phyloP scores from a whole-genome alignment of 2,888 invertebrate genomes.

The Nyleta sp. region DNA sequence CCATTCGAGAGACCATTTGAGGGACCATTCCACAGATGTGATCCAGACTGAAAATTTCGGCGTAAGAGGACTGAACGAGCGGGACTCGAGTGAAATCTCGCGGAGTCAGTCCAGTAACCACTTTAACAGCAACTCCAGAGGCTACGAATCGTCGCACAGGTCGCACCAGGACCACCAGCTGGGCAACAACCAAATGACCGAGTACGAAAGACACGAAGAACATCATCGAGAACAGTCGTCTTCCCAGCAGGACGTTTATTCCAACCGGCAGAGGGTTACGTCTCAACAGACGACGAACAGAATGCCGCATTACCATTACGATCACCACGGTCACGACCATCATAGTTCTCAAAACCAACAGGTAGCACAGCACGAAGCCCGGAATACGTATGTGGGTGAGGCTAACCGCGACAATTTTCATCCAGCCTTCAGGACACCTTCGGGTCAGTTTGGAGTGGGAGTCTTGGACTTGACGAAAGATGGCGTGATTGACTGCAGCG shows the following conservation, averaged over 20 bases:
- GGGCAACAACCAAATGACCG: slow-evolving; percentile 8
- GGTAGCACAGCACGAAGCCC: neutral
- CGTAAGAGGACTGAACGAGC: slow-evolving; percentile 24
- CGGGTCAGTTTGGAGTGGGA: slow-evolving; percentile 21
- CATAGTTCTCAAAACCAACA: slow-evolving; percentile 7
- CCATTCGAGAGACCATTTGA: slow-evolving; percentile 65
- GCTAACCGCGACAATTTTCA: slow-evolving; percentile 15
- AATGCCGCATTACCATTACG: slow-evolving; percentile 37
- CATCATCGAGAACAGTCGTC: slow-evolving; percentile 34
- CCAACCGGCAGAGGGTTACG: slow-evolving; percentile 2
- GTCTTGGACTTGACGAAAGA: slow-evolving; percentile 10
- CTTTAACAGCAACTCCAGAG: neutral
- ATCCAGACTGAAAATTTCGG: slow-evolving; percentile 35
- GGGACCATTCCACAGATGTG: neutral
- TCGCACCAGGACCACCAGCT: neutral
- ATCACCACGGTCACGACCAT: neutral
- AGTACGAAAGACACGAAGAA: slow-evolving; percentile 40
- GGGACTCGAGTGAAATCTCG: neutral
- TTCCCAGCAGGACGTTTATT: slow-evolving; percentile 1
- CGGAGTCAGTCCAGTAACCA: slow-evolving; percentile 17
- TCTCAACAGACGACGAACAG: slow-evolving; percentile 15
- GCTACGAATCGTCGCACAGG: neutral
- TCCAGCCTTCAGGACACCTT: slow-evolving; percentile 18
- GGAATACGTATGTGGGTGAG: slow-evolving; percentile 20
- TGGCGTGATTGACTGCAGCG: neutral